phyloP scores from a whole-genome alignment of 2,888 invertebrate genomes.

The Cheilosia pagana region DNA sequence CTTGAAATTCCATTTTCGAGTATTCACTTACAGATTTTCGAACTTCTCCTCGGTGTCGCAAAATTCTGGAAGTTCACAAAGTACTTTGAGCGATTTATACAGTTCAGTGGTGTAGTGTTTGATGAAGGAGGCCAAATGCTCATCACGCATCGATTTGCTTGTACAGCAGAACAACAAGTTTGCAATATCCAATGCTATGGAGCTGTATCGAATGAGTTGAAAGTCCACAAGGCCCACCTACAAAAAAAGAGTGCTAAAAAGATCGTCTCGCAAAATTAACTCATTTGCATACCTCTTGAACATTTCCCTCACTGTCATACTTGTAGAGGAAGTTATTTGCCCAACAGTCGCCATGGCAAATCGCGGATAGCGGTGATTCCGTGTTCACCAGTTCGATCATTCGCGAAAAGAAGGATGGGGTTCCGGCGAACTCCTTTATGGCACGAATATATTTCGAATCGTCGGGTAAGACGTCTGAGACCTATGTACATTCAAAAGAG shows the following conservation, averaged over 20 bases:
- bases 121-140: slow-evolving; percentile 85
- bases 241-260: slow-evolving; percentile 51
- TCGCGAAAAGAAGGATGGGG: slow-evolving; percentile 87
- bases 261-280: neutral
- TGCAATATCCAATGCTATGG: slow-evolving; percentile 88
- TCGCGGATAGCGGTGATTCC: slow-evolving; percentile 87
- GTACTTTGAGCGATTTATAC: slow-evolving; percentile 84
- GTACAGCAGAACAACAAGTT: slow-evolving; percentile 88
- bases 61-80: slow-evolving; percentile 83
- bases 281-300: slow-evolving; percentile 84
- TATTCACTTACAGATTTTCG: slow-evolving; percentile 85
- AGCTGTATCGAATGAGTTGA: slow-evolving; percentile 88
- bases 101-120: slow-evolving; percentile 86
- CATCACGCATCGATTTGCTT: slow-evolving; percentile 86
- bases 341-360: slow-evolving; percentile 91
- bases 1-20: neutral
- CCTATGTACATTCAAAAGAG: slow-evolving; percentile 60
- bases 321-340: slow-evolving; percentile 89
- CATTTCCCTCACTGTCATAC: slow-evolving; percentile 84
- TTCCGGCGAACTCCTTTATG: slow-evolving; percentile 86
- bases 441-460: slow-evolving; percentile 85
- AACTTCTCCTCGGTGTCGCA: slow-evolving; percentile 84
- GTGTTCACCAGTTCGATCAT: slow-evolving; percentile 88
- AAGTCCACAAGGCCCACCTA: slow-evolving; percentile 89
- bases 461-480: slow-evolving; percentile 81